phyloP scores from a whole-genome alignment of 2,113 vertebrate species.

The Oreochromis niloticus region DNA sequence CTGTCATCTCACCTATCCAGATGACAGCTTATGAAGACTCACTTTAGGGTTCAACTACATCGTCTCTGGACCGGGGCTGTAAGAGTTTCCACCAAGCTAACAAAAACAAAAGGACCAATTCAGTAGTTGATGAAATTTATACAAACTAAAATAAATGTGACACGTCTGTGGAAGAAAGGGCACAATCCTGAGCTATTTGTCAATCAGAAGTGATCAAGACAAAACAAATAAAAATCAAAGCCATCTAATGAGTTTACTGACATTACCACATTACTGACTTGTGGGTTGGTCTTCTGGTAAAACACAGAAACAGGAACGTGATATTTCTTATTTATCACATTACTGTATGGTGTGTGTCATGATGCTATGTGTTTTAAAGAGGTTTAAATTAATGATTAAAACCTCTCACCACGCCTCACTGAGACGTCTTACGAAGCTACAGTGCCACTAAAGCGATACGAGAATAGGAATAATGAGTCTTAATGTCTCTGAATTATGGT shows the following conservation, averaged over 20 bases:
- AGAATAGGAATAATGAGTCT: not conserved
- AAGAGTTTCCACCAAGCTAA: not conserved
- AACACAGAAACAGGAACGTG: not conserved
- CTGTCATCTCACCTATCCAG: conserved; percentile 41
- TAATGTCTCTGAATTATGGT: not conserved
- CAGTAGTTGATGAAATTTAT: not conserved
- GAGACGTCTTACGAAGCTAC: not conserved
- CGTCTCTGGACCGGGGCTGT: not conserved
- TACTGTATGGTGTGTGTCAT: not conserved
- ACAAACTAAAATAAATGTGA: not conserved
- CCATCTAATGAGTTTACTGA: not conserved
- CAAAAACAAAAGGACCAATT: not conserved
- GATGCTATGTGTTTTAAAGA: not conserved
- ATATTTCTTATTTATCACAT: not conserved
- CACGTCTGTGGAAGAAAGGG: not conserved
- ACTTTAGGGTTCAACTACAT: not conserved
- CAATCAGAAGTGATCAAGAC: not conserved
- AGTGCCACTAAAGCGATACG: not conserved
- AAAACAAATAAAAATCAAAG: not conserved
- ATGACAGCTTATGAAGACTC: not conserved
- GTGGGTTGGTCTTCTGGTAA: not conserved
- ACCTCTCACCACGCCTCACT: not conserved
- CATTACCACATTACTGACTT: not conserved
- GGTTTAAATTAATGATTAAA: not conserved
- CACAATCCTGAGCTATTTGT: not conserved